These are phyloP conservation scores for Onychostoma macrolepis DNA, from an alignment of 2,113 vertebrate genomes.

Conservation along the genomic window DNA sequence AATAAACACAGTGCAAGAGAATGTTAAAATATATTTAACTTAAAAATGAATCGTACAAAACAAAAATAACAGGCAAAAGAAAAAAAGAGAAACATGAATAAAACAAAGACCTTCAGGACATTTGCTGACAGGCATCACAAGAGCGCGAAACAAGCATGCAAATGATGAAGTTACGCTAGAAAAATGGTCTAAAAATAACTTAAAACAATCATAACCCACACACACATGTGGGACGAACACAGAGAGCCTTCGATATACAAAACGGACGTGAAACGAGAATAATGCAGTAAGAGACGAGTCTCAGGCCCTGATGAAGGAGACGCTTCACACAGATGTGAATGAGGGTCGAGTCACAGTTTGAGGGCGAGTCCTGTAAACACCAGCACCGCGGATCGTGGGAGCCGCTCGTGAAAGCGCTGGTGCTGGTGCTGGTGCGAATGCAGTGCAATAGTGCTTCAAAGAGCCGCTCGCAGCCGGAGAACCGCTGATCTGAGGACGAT, in stretches of 20 bases:
- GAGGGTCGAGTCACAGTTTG: no score
- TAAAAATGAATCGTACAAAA: neutral
- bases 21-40: neutral
- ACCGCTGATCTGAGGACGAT: no score
- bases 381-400: neutral
- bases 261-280: no score
- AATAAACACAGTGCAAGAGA: neutral
- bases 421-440: neutral
- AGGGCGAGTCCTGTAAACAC: neutral
- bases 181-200: neutral
- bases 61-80: neutral
- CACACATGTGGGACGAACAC: no score
- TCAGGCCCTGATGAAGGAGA: neutral
- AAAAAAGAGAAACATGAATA: neutral
- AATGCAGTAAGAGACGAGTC: no score
- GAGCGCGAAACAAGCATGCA: neutral
- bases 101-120: neutral
- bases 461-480: neutral
- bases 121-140: no score
- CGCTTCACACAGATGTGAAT: neutral
- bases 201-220: neutral
- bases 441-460: constrained; percentile 11
- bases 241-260: no score
- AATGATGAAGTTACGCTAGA: neutral
- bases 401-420: neutral